Evolutionary conservation across 2,113 vertebrate genomes (phyloP), one percentile per base, ranked within the genome.

Genomic region (Pao palembangensis): DNA sequence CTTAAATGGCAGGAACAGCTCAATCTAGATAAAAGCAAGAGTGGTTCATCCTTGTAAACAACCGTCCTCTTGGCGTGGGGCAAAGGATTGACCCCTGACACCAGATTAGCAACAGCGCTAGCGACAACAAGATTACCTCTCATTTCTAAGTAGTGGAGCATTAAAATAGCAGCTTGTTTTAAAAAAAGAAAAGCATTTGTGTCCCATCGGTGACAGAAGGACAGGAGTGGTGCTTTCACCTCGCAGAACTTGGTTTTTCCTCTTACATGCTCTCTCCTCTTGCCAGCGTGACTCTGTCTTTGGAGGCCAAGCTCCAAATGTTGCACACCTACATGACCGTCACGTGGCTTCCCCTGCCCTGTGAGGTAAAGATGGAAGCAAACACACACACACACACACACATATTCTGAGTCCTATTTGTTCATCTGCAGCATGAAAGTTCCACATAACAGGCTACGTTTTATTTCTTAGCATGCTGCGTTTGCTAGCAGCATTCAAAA

Each of bases 321-420:
- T 88, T 99, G 64, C 96, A 99, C 86, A 93, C 90, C 88, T 99
- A 99, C 93, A 95, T 99, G 96, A 94, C 84, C 1, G 93, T 98
- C 6, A 92, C 91, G 10, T 98, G 96, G 95, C 92, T 99, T 76
- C 92, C 94, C 0, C 82, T 99, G 79, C 93, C 95, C 16, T 93
- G 93, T 12, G 96, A 98, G 71, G 92, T 69, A 43, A 95, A 92
- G 86, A 92, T 91, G 50, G 75, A 68, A 28, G 44, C 63, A 19
- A 49, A 49, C 47, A 14, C 44, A 25, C 31, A 28, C 25, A 7
- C 25, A 7, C 25, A 28, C 25, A 28, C 25, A 28, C 25, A 28
- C 25, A 23, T 3, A 13, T 21, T 38, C 25, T 23, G 23, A 64
- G n/a, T 17, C 14, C 55, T 11, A 5, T 52, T 57, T 57, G 25